Base-by-base conservation (phyloP, 2,888 invertebrate genomes). In the Clivina fossor region DNA sequence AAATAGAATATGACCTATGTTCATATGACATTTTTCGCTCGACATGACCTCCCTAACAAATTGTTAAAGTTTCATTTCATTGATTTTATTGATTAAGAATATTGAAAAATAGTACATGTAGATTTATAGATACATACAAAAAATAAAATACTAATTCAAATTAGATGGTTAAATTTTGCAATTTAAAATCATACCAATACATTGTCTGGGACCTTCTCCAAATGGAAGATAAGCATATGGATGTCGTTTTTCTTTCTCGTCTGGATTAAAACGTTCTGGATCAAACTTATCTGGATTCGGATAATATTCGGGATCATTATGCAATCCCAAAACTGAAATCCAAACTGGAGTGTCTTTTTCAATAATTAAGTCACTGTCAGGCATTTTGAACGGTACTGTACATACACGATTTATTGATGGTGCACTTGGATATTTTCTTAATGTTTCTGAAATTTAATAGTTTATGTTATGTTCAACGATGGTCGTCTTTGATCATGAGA, bases 161-260 rank as follows among this genome's bases (percentile, higher is more conserved):
- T 30, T 3, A 30, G 11, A n/a, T 30, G 13, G 13, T 33, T 18
- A 20, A 18, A 22, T 35, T 22, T 35, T 5, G 28, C 7, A 18
- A 35, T n/a, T n/a, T n/a, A n/a, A n/a, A n/a, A n/a, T n/a, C 49
- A 58, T 62, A 71, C 71, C 72, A 44, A 72, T 70, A 60, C 73
- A 73, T 26, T 64, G 65, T 49, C 70, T 65, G 1, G 72, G 72
- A 3, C 72, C 72, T 54, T 68, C 69, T 5, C 72, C 72, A 58
- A 73, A 73, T 1, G 72, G 70, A 53, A 71, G 48, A 47, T 62
- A 70, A 8, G 61, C 51, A 22, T 58, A 64, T 4, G 53, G 59
- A 20, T 50, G 60, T 28, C 59, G 56, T n/a, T 55, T 62, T 4
- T 28, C 33, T 43, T 60, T 64, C 41, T 64, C 62, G 43, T 64